Base-by-base conservation (phyloP, 2,888 invertebrate genomes). In the Cataglyphis altisquamis region DNA sequence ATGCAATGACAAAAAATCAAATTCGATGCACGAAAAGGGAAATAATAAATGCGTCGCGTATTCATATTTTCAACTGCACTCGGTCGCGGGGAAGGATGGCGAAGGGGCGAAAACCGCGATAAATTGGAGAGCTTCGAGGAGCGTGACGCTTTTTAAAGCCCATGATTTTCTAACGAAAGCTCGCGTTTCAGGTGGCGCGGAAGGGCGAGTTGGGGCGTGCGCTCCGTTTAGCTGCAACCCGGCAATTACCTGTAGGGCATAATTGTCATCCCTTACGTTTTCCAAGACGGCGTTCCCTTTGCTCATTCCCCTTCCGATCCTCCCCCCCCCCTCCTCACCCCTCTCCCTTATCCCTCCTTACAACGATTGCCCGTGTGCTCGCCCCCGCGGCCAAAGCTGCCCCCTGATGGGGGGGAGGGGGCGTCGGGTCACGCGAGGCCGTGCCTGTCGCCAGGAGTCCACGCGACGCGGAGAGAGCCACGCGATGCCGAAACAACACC, bases 371-470 rank as follows among this genome's bases (percentile, higher is more conserved):
- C 81, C 75, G 85, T 84, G 83, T 85, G 84, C 68, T 86, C 73
- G 75, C 90, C 82, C 84, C 84, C 74, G 78, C 60, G 74, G 68
- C 81, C 67, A 67, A 39, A 67, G 84, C 68, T 70, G 77, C 83
- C 80, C 86, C 80, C 25, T 25, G 67, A 52, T 75, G 85, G 87
- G 84, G 5, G 5, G 32, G 32, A 1, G 32, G 32, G 32, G 32
- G 92, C 92, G 93, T 92, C 88, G 91, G 92, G 92, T 94, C 94
- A 94, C 94, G 94, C 94, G 93, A 94, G 94, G 94, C 93, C 94
- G 94, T 94, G 93, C 94, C 94, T 94, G 94, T 94, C 94, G 94
- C 52, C 94, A 93, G 90, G 91, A 93, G 92, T 93, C 94, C 94
- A 94, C 94, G 93, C 94, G 94, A 94, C 93, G 87, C 90, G 90